phyloP scores from a whole-genome alignment of 2,797 vertebrate genomes.

The Sebastes vulpes region DNA sequence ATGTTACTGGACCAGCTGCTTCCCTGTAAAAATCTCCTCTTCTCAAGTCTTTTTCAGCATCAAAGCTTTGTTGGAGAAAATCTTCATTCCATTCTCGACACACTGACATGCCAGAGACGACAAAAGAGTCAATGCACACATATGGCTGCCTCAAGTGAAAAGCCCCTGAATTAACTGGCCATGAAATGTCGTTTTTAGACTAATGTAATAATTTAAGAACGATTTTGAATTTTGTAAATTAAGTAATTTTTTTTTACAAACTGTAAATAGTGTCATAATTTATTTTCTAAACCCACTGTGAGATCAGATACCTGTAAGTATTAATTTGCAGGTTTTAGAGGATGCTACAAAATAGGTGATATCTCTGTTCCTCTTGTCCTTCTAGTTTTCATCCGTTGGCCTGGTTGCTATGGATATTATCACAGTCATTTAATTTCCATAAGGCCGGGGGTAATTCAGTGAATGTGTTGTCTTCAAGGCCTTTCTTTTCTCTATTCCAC shows the following conservation, averaged over 20 bases:
- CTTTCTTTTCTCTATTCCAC: not conserved
- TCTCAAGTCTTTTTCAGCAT: slow-evolving; percentile 26
- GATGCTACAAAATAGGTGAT: slow-evolving; percentile 38
- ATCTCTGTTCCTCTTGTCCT: not conserved
- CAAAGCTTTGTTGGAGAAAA: slow-evolving; percentile 28
- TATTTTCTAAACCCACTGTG: slow-evolving; percentile 18
- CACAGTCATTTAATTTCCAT: slow-evolving; percentile 51
- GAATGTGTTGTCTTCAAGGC: slow-evolving; percentile 14
- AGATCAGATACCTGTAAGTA: not conserved
- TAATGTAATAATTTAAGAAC: slow-evolving; percentile 18
- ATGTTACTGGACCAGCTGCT: slow-evolving; percentile 56
- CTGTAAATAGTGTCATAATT: slow-evolving; percentile 43
- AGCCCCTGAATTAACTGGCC: not conserved
- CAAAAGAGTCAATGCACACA: slow-evolving; percentile 20
- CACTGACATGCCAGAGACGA: slow-evolving; percentile 20
- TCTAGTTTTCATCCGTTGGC: slow-evolving; percentile 45
- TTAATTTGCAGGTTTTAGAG: slow-evolving; percentile 6
- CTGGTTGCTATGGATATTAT: slow-evolving; percentile 78
- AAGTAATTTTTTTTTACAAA: slow-evolving; percentile 17
- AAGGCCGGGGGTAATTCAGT: slow-evolving; percentile 6
- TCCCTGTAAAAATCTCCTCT: slow-evolving; percentile 18
- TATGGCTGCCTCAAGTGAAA: slow-evolving; percentile 44
- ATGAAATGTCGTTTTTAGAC: slow-evolving; percentile 1
- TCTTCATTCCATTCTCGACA: slow-evolving; percentile 30
- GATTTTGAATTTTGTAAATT: slow-evolving; percentile 1